Evolutionary conservation across 2,113 vertebrate species (phyloP).

Genomic region (Eleginops maclovinus): DNA sequence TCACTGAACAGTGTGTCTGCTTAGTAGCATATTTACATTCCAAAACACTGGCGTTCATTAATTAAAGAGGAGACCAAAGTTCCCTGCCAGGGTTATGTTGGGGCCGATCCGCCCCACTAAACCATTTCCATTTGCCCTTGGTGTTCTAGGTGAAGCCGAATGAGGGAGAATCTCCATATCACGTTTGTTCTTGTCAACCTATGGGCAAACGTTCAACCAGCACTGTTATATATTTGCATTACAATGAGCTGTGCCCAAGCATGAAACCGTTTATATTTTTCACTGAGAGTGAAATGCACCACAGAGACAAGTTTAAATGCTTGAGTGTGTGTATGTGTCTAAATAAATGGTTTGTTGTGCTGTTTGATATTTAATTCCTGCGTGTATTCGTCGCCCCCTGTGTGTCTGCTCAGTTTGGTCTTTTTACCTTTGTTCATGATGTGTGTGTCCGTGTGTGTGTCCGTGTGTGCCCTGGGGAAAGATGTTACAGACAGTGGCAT

Average conservation of each 20-base stretch:
- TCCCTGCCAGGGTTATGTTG: slow-evolving; percentile 60
- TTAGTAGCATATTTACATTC: slow-evolving; percentile 69
- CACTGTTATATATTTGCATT: slow-evolving; percentile 79
- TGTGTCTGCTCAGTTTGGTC: slow-evolving; percentile 37
- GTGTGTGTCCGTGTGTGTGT: neutral
- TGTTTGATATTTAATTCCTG: slow-evolving; percentile 46
- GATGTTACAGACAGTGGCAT: slow-evolving; percentile 56
- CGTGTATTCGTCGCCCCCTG: slow-evolving; percentile 18
- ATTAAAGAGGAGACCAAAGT: slow-evolving; percentile 76
- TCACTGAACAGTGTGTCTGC: slow-evolving; percentile 61
- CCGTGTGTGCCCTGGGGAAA: slow-evolving; percentile 38
- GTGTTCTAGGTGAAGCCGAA: slow-evolving; percentile 70
- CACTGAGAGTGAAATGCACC: slow-evolving; percentile 47
- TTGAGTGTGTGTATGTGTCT: neutral
- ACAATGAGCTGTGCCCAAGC: slow-evolving; percentile 70
- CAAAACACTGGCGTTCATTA: slow-evolving; percentile 70
- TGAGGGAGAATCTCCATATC: slow-evolving; percentile 74
- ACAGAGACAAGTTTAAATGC: slow-evolving; percentile 27
- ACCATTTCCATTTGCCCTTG: slow-evolving; percentile 80
- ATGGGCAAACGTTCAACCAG: slow-evolving; percentile 67
- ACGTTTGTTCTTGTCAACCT: slow-evolving; percentile 81
- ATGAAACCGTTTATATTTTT: slow-evolving; percentile 54
- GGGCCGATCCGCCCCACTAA: slow-evolving; percentile 72
- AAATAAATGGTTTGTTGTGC: slow-evolving; percentile 29
- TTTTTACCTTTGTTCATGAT: slow-evolving; percentile 36